A percentile compares a stretch with the other conserved stretches of the same genome.
Conservation (phyloP, 2,113 vertebrate species). For the Xerus inauris region DNA sequence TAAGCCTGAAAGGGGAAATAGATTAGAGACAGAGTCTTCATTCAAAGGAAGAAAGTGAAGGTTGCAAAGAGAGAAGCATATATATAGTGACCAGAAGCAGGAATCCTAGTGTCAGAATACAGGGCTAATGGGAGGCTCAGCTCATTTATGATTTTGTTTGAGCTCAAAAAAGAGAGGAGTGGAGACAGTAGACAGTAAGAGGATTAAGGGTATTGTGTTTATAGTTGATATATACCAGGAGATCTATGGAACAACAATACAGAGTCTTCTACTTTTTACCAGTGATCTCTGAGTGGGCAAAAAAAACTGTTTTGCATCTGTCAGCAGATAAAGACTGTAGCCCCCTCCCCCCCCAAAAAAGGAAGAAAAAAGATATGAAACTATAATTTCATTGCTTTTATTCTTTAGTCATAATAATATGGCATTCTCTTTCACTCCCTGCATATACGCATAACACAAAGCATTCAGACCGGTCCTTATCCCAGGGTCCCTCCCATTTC, state of each 20-base stretch:
- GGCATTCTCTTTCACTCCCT: not conserved
- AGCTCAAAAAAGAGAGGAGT: not conserved
- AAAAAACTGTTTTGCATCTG: not conserved
- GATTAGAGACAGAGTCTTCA: not conserved
- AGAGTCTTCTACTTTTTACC: not conserved
- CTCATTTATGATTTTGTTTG: not conserved
- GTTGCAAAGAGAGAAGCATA: not conserved
- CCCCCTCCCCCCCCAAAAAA: too few species aligned
- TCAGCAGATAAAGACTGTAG: slow-evolving; percentile 6
- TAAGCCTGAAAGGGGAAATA: not conserved
- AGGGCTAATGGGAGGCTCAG: not conserved
- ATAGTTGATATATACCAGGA: not conserved
- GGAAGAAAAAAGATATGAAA: not conserved
- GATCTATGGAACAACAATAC: not conserved
- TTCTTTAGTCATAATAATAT: not conserved
- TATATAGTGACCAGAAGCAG: not conserved
- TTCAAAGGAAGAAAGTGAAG: not conserved
- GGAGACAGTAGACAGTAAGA: not conserved
- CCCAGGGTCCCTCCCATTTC: not conserved
- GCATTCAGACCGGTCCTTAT: not conserved
- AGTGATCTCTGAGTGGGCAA: not conserved
- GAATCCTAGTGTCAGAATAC: not conserved
- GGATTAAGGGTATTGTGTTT: not conserved
- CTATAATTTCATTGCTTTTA: not conserved
- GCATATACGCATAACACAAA: not conserved